A percentile compares a stretch with the other conserved stretches of the same genome.
phyloP scores from a whole-genome alignment of 1,140 invertebrate genomes.

The Drosophila micromelanica region DNA sequence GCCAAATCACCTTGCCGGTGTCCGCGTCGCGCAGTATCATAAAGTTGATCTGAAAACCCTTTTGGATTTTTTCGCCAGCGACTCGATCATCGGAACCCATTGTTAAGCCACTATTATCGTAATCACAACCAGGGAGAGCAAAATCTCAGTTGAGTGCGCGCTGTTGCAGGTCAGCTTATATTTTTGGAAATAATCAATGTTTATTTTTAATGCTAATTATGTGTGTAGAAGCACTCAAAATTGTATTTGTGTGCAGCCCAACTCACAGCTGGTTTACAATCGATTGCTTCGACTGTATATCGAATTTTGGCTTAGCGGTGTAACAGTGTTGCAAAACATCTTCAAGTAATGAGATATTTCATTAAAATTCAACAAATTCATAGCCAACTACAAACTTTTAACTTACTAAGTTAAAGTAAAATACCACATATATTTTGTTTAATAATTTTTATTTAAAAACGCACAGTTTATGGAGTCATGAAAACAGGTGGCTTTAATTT shows the following conservation, averaged over 20 bases:
- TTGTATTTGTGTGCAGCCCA: constrained; percentile 8
- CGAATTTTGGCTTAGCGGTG: background rate
- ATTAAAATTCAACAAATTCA: background rate
- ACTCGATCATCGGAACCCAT: constrained; percentile 80
- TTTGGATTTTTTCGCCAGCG: constrained; percentile 77
- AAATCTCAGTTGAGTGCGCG: constrained; percentile 5
- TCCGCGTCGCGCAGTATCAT: constrained; percentile 99
- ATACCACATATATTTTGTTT: too few relatives aligned
- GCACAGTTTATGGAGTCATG: too few relatives aligned
- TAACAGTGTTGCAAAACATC: constrained; percentile 13
- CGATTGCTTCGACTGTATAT: constrained; percentile 5
- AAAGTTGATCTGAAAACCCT: constrained; percentile 90
- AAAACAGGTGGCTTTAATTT: too few relatives aligned
- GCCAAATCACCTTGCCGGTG: constrained; percentile 98
- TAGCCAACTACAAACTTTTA: too few relatives aligned
- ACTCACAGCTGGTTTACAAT: constrained; percentile 20
- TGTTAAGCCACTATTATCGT: constrained; percentile 22
- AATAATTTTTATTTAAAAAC: too few relatives aligned
- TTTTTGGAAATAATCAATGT: constrained; percentile 75
- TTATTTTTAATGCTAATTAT: constrained; percentile 68
- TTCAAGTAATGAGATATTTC: background rate
- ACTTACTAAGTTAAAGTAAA: too few relatives aligned
- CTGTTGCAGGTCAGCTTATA: constrained; percentile 46
- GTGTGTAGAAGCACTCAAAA: background rate
- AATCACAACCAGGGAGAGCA: constrained; percentile 54